Evolutionary conservation across 2,888 invertebrate genomes (phyloP), one percentile per base, ranked within the genome.

Genomic region (Spatulosminthurus flaviceps): DNA sequence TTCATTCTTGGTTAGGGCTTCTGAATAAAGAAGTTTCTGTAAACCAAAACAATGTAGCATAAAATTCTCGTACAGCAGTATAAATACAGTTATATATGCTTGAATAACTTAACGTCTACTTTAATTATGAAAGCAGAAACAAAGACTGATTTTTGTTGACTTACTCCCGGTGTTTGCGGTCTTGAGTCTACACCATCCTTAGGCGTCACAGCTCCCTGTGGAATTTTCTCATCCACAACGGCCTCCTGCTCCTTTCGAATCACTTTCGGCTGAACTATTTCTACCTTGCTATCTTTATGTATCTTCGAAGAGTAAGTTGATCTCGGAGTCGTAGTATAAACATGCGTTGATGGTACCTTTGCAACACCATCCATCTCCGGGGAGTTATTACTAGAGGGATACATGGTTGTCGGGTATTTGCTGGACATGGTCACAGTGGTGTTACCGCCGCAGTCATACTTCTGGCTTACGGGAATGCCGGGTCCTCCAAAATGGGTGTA

Each of bases 11-110:
- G 83, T 82, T 19, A 85, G 78, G 26, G 83, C 81, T 77, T 84
- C 85, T 26, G 83, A 78, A 72, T 85, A 85, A 0, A 84, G 84
- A 22, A 83, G 83, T 80, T 85, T 85, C 84, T 85, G 72, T 4
- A 79, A 76, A 74, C 43, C 13, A 51, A 79, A 77, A 74, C 67
- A 61, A 29, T 60, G 28, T 24, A 42, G n/a, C 9, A 34, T 34
- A 9, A n/a, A n/a, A n/a, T n/a, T n/a, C n/a, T n/a, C n/a, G n/a
- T n/a, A n/a, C n/a, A n/a, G n/a, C n/a, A n/a, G n/a, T n/a, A n/a
- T n/a, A n/a, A n/a, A n/a, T n/a, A n/a, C n/a, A n/a, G n/a, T n/a
- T n/a, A n/a, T n/a, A n/a, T n/a, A n/a, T n/a, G n/a, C n/a, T n/a
- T n/a, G n/a, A n/a, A n/a, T n/a, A n/a, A n/a, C n/a, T n/a, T n/a